These are phyloP conservation scores for Varanus salvator DNA, from an alignment of 2,113 vertebrate species.

Conservation along the genomic window DNA sequence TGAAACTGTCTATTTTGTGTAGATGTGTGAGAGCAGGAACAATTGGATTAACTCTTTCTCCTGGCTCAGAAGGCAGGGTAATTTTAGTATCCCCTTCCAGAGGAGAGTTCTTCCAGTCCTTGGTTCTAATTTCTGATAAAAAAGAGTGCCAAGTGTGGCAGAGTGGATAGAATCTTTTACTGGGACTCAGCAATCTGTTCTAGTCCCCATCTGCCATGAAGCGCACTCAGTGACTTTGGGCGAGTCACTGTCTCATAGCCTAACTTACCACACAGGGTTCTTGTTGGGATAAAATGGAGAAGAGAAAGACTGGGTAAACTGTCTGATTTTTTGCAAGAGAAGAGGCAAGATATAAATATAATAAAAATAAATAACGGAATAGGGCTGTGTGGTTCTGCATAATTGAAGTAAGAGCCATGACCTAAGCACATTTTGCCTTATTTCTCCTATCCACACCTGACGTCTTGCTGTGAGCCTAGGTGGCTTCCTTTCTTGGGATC, in stretches of 20 bases:
- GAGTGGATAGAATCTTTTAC: too few species aligned
- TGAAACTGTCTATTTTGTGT: not conserved
- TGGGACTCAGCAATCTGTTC: too few species aligned
- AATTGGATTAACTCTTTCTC: not conserved
- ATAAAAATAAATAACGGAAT: not conserved
- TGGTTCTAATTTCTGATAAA: not conserved
- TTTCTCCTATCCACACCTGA: not conserved
- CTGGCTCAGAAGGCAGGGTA: not conserved
- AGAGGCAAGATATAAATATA: too few species aligned
- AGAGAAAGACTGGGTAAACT: too few species aligned
- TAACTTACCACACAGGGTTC: too few species aligned
- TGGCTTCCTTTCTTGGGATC: not conserved
- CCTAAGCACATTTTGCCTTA: not conserved
- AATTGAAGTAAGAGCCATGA: not conserved
- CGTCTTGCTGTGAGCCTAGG: not conserved
- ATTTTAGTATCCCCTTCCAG: not conserved
- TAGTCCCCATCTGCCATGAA: too few species aligned
- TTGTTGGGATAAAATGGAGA: too few species aligned
- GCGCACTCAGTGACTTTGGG: too few species aligned
- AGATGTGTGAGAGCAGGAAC: not conserved
- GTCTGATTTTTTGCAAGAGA: too few species aligned
- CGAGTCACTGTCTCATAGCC: too few species aligned
- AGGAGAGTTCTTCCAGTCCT: not conserved
- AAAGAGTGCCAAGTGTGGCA: not conserved
- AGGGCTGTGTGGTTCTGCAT: not conserved